A percentile compares a stretch with the other conserved stretches of the same genome.
These are phyloP conservation scores for Dendrophyllia cribrosa DNA, from an alignment of 64 coral and sea anemone genomes.

Conservation along the genomic window DNA sequence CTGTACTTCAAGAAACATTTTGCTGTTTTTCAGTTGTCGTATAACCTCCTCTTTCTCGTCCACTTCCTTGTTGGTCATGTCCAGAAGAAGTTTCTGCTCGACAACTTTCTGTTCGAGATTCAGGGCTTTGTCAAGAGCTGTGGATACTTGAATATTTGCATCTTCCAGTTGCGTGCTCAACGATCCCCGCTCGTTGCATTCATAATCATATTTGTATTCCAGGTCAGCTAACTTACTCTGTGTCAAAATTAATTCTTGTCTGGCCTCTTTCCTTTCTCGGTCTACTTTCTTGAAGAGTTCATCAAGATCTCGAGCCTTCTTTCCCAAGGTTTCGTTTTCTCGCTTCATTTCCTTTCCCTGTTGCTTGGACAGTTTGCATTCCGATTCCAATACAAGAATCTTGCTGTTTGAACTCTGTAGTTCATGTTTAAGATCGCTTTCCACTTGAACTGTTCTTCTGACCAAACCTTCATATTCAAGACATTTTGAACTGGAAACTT, in stretches of 20 bases:
- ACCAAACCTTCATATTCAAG: slow-evolving; percentile 55
- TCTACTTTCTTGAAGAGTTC: slow-evolving; percentile 61
- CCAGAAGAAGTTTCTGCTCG: slow-evolving; percentile 77
- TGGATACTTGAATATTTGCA: slow-evolving; percentile 12
- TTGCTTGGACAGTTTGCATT: slow-evolving; percentile 52
- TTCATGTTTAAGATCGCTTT: slow-evolving; percentile 65
- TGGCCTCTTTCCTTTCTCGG: slow-evolving; percentile 57
- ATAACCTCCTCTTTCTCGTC: slow-evolving; percentile 80
- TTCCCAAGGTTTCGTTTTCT: slow-evolving; percentile 35
- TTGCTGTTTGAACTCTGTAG: slow-evolving; percentile 68
- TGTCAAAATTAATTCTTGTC: slow-evolving; percentile 58
- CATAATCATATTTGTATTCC: slow-evolving; percentile 73
- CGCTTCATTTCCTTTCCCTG: slow-evolving; percentile 58
- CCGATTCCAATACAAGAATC: slow-evolving; percentile 65
- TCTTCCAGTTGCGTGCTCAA: slow-evolving; percentile 19
- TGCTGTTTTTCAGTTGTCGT: slow-evolving; percentile 77
- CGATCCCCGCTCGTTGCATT: slow-evolving; percentile 52
- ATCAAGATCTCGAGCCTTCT: slow-evolving; percentile 74
- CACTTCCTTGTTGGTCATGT: slow-evolving; percentile 73
- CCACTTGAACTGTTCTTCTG: slow-evolving; percentile 49
- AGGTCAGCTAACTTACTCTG: slow-evolving; percentile 68
- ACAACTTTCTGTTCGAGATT: slow-evolving; percentile 50
- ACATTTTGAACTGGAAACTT: slow-evolving; percentile 24
- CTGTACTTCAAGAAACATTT: slow-evolving; percentile 75
- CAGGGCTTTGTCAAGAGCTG: slow-evolving; percentile 15